Conservation (phyloP, 2,888 invertebrate species). For the Drosophila algonquin region DNA sequence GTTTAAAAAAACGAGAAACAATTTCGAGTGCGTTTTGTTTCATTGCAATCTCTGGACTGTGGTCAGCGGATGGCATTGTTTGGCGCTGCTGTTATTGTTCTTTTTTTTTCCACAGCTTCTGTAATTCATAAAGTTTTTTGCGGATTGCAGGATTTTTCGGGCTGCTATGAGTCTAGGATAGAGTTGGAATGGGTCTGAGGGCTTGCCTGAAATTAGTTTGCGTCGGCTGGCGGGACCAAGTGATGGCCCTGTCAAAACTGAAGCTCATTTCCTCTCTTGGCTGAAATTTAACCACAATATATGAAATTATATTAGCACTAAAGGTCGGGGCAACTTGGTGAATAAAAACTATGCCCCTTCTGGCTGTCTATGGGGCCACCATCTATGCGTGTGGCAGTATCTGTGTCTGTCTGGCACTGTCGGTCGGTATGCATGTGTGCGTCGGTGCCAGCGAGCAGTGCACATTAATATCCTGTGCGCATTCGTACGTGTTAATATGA, state of each 20-base stretch:
- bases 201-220: constrained; percentile 47
- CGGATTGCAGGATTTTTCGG: constrained; percentile 40
- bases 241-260: constrained; percentile 21
- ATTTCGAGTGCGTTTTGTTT: constrained; percentile 61
- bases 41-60: constrained; percentile 61
- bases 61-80: constrained; percentile 46
- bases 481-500: constrained; percentile 84
- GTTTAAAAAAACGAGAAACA: constrained; percentile 48
- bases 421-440: constrained; percentile 23
- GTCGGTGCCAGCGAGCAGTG: constrained; percentile 48
- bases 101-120: constrained; percentile 39
- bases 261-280: constrained; percentile 59
- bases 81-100: constrained; percentile 37
- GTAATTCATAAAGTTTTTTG: constrained; percentile 72
- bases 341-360: constrained; percentile 36
- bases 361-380: constrained; percentile 3
- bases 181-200: not conserved
- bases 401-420: constrained; percentile 3
- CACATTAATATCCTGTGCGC: constrained; percentile 82
- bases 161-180: not conserved
- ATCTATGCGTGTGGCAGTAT: constrained; percentile 4
- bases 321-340: constrained; percentile 51
- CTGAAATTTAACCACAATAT: constrained; percentile 73
- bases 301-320: constrained; percentile 74
- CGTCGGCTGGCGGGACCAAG: constrained; percentile 13